Percentiles rank a stretch among this genome's conserved stretches.
Conservation (phyloP, 2,888 invertebrate genomes). For the Anthophora plumipes region DNA sequence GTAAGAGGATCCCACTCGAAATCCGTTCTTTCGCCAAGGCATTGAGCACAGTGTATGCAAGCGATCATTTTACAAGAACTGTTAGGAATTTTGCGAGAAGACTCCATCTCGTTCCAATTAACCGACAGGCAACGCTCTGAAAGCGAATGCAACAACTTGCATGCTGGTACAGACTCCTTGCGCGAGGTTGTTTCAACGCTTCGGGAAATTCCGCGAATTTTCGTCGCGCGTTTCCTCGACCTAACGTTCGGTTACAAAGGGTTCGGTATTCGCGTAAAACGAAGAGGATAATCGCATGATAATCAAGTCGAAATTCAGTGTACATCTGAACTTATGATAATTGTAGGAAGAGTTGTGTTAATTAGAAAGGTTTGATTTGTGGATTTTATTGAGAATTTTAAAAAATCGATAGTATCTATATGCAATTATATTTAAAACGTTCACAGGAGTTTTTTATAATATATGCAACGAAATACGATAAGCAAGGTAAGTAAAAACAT, state of each 20-base stretch:
- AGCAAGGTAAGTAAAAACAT: neutral
- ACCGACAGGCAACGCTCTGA: constrained; percentile 15
- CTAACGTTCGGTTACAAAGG: constrained; percentile 15
- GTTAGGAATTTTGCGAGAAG: constrained; percentile 58
- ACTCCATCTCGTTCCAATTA: constrained; percentile 38
- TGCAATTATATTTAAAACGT: neutral
- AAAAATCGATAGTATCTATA: no score
- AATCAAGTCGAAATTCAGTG: neutral
- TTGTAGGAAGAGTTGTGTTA: neutral
- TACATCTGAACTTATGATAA: neutral
- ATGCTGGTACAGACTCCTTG: constrained; percentile 8
- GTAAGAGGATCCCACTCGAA: constrained; percentile 60
- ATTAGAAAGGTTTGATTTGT: neutral
- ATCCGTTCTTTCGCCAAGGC: constrained; percentile 50
- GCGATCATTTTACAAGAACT: constrained; percentile 59
- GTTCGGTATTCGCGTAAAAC: no score
- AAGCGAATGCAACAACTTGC: constrained; percentile 35
- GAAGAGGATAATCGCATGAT: neutral
- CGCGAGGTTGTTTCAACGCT: constrained; percentile 30
- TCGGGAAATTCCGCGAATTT: constrained; percentile 52
- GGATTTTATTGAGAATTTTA: no score
- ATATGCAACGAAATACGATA: no score
- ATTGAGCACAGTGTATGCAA: constrained; percentile 27
- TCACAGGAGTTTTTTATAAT: neutral
- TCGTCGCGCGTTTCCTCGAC: constrained; percentile 26